Percentiles rank a stretch among this genome's conserved stretches.
Conservation (phyloP, 2,888 invertebrate species). For the Petrolisthes cinctipes region DNA sequence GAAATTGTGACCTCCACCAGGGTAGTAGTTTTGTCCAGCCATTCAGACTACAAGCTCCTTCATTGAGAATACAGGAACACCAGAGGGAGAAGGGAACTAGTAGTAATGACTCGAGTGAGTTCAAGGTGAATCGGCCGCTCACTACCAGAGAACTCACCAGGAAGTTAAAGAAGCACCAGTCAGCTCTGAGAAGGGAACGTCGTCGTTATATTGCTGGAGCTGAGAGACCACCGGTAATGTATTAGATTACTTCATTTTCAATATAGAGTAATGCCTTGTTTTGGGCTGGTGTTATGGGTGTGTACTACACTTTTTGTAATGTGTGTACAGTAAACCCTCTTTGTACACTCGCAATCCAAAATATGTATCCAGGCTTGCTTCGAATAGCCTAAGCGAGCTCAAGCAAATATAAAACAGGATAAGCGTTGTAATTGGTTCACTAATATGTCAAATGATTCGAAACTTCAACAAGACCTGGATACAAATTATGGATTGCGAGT, state of each 20-base stretch:
- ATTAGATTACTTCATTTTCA: neutral
- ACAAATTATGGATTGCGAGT: too few species aligned
- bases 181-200: conserved; percentile 46
- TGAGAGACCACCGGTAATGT: conserved; percentile 43
- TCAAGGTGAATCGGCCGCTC: conserved; percentile 28
- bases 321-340: neutral
- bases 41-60: neutral
- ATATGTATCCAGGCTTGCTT: too few species aligned
- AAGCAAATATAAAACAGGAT: too few species aligned
- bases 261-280: neutral
- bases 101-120: neutral
- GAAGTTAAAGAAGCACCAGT: conserved; percentile 58
- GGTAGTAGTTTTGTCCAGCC: conserved; percentile 3
- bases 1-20: neutral
- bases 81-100: neutral
- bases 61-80: neutral
- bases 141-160: conserved; percentile 44
- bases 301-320: neutral
- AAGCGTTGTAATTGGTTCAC: too few species aligned
- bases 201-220: conserved; percentile 52
- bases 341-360: too few species aligned
- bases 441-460: too few species aligned
- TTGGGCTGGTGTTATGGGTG: neutral
- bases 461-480: too few species aligned
- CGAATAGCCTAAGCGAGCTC: too few species aligned